Conservation (phyloP, 2,888 invertebrate genomes). For the Blastobasis lacticolella region DNA sequence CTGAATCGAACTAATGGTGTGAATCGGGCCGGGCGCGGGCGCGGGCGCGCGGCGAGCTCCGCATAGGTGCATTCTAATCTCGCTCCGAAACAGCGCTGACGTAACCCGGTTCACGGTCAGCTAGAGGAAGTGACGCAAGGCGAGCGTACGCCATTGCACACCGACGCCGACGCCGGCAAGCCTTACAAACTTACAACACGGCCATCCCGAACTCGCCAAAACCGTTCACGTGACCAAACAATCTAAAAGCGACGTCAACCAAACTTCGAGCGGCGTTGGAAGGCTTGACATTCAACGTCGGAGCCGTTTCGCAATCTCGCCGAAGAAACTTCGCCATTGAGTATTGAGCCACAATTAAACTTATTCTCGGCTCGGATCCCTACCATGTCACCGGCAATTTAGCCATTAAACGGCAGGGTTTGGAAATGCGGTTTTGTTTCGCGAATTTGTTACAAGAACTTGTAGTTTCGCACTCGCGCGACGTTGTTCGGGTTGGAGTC, state of each 20-base stretch:
- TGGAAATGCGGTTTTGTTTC: neutral
- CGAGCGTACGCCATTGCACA: constrained; percentile 24
- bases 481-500: constrained; percentile 15
- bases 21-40: too few relatives aligned
- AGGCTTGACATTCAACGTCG: constrained; percentile 22
- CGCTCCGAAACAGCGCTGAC: constrained; percentile 50
- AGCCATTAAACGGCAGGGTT: neutral
- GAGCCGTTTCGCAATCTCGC: constrained; percentile 14
- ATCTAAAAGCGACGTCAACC: constrained; percentile 12
- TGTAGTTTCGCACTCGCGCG: constrained; percentile 23
- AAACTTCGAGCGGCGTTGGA: constrained; percentile 6
- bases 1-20: too few relatives aligned
- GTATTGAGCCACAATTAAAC: constrained; percentile 22
- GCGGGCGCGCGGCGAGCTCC: constrained; percentile 9
- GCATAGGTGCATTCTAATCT: constrained; percentile 58
- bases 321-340: constrained; percentile 13
- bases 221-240: constrained; percentile 34
- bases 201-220: constrained; percentile 44
- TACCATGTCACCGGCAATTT: neutral
- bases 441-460: constrained; percentile 22
- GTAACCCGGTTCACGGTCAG: constrained; percentile 69
- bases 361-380: constrained; percentile 10
- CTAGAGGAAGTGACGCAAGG: constrained; percentile 70
- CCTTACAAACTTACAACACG: constrained; percentile 40
- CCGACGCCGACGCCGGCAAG: constrained; percentile 11